Evolutionary conservation across 1,140 invertebrate species (phyloP).

Genomic region (Microplitis mediator): DNA sequence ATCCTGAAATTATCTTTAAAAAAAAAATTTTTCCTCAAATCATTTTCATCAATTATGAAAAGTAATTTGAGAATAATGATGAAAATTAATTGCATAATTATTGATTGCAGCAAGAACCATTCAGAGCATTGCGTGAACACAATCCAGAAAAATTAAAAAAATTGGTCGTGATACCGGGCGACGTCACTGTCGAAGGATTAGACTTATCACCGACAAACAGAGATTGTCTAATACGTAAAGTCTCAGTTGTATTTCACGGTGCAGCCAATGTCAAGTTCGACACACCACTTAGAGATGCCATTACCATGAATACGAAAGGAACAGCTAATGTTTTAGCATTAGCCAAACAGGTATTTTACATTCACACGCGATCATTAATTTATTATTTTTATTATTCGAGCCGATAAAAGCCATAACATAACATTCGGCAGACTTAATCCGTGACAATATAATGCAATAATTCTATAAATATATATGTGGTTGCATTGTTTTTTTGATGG

Average conservation of each 20-base stretch:
- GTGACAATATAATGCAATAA: neutral
- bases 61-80: neutral
- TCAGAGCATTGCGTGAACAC: conserved; percentile 56
- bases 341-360: conserved; percentile 51
- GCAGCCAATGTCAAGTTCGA: conserved; percentile 82
- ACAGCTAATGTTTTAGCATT: conserved; percentile 59
- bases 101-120: conserved; percentile 59
- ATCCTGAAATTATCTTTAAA: too few species aligned
- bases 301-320: conserved; percentile 62
- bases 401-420: too few species aligned
- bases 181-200: conserved; percentile 60
- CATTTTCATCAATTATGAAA: neutral
- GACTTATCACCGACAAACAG: conserved; percentile 66
- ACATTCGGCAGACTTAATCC: too few species aligned
- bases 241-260: conserved; percentile 86
- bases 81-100: conserved; percentile 1
- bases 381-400: too few species aligned
- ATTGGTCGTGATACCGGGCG: conserved; percentile 57
- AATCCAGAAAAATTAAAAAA: conserved; percentile 56
- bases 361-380: neutral
- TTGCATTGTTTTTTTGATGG: neutral
- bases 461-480: neutral
- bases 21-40: too few species aligned
- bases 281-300: conserved; percentile 59
- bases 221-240: conserved; percentile 65